Evolutionary conservation across 2,797 vertebrate genomes (phyloP).

Genomic region (Neoniphon sammara): DNA sequence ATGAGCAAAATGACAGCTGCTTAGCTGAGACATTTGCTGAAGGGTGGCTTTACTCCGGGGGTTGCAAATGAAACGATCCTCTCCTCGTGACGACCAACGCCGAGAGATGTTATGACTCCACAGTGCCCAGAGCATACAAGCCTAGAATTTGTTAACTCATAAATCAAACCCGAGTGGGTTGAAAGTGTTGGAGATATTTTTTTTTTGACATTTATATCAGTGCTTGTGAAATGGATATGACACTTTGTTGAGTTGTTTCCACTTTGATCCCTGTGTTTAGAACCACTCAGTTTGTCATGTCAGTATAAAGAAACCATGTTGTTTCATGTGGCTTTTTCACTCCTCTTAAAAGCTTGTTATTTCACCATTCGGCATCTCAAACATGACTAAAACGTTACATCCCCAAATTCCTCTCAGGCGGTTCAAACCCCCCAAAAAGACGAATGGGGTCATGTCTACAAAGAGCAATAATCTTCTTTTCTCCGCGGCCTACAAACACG

Average conservation of each 20-base stretch:
- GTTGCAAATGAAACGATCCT: slow-evolving; percentile 17
- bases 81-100: slow-evolving; percentile 1
- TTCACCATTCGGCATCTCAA: slow-evolving; percentile 44
- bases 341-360: slow-evolving; percentile 46
- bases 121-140: neutral
- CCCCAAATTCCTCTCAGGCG: slow-evolving; percentile 67
- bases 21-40: slow-evolving; percentile 82
- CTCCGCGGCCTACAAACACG: slow-evolving; percentile 72
- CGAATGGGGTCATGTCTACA: slow-evolving; percentile 75
- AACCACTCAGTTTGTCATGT: slow-evolving; percentile 24
- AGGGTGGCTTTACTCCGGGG: slow-evolving; percentile 70
- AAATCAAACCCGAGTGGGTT: slow-evolving; percentile 4
- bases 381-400: slow-evolving; percentile 57
- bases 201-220: slow-evolving; percentile 6
- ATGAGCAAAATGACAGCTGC: slow-evolving; percentile 90
- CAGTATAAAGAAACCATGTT: slow-evolving; percentile 34
- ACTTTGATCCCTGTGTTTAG: slow-evolving; percentile 21
- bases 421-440: slow-evolving; percentile 69
- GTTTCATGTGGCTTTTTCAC: slow-evolving; percentile 44
- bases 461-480: slow-evolving; percentile 78
- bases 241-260: slow-evolving; percentile 26
- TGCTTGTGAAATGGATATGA: slow-evolving; percentile 20
- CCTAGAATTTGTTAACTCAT: slow-evolving; percentile 4
- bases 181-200: slow-evolving; percentile 2
- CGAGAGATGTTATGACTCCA: slow-evolving; percentile 24